Percentiles rank a stretch among this genome's conserved stretches.
phyloP scores from a whole-genome alignment of 2,797 vertebrate genomes.

The Falco cherrug region DNA sequence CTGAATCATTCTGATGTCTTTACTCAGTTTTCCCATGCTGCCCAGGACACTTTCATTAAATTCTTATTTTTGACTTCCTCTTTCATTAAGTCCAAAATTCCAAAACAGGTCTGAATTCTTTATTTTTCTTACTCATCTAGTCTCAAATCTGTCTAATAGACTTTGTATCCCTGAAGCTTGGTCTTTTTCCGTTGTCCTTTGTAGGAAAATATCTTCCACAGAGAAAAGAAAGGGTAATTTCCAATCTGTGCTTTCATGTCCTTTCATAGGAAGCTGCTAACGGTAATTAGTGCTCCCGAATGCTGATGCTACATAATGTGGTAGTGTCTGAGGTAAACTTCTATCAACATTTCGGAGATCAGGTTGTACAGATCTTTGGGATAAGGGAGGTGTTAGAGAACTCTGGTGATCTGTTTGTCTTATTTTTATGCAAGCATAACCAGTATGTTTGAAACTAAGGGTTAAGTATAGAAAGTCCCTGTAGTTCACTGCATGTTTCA shows the following conservation, averaged over 20 bases:
- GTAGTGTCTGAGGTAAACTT: neutral
- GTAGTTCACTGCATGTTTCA: neutral
- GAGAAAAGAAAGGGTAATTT: neutral
- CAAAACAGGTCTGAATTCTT: neutral
- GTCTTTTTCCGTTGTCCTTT: neutral
- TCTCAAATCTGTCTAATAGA: neutral
- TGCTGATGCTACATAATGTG: neutral
- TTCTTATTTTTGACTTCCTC: neutral
- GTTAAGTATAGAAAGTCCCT: neutral
- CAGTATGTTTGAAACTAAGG: neutral
- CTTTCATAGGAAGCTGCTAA: neutral
- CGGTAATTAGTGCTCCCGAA: neutral
- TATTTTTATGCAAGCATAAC: neutral
- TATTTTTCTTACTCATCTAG: neutral
- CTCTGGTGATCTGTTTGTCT: neutral
- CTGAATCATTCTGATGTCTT: neutral
- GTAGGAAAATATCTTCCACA: neutral
- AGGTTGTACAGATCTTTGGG: neutral
- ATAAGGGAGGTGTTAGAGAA: neutral
- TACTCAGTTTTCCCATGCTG: neutral
- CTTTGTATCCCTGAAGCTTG: neutral
- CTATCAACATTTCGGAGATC: neutral
- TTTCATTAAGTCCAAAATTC: neutral
- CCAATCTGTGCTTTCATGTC: neutral
- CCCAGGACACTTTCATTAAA: neutral